Evolutionary conservation across 2,113 vertebrate genomes (phyloP).

Genomic region (Callionymus lyra): DNA sequence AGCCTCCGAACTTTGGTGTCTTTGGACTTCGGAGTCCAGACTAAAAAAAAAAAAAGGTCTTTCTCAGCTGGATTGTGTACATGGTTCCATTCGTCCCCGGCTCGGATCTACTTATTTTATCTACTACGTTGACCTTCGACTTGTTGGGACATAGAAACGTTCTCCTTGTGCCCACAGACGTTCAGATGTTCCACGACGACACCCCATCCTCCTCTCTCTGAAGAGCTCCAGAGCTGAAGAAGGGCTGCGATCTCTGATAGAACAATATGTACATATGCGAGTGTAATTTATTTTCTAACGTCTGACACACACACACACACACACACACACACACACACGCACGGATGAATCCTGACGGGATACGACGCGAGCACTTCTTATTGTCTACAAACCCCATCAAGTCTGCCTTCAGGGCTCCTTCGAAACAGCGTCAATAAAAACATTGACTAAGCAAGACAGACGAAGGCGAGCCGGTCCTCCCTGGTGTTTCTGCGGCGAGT

Average conservation of each 20-base stretch:
- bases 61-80: conserved; percentile 42
- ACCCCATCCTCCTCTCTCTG: conserved; percentile 14
- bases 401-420: conserved; percentile 53
- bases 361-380: conserved; percentile 28
- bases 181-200: conserved; percentile 23
- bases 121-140: conserved; percentile 12
- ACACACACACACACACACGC: conserved; percentile 35
- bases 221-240: conserved; percentile 45
- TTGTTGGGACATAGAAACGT: conserved; percentile 47
- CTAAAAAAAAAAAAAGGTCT: too few relatives aligned
- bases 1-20: too few relatives aligned
- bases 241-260: conserved; percentile 46
- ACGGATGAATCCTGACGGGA: conserved; percentile 45
- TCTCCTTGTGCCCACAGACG: conserved; percentile 41
- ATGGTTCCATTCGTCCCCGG: conserved; percentile 14
- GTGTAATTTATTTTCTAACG: conserved; percentile 45
- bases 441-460: conserved; percentile 26
- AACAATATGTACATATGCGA: conserved; percentile 59
- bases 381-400: conserved; percentile 20
- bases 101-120: conserved; percentile 18
- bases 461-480: conserved; percentile 10
- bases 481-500: conserved; percentile 3
- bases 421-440: conserved; percentile 41
- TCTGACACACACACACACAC: conserved; percentile 37
- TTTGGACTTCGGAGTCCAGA: too few relatives aligned